These are phyloP conservation scores for Ophion ellenae DNA, from an alignment of 2,888 invertebrate genomes.

Conservation along the genomic window DNA sequence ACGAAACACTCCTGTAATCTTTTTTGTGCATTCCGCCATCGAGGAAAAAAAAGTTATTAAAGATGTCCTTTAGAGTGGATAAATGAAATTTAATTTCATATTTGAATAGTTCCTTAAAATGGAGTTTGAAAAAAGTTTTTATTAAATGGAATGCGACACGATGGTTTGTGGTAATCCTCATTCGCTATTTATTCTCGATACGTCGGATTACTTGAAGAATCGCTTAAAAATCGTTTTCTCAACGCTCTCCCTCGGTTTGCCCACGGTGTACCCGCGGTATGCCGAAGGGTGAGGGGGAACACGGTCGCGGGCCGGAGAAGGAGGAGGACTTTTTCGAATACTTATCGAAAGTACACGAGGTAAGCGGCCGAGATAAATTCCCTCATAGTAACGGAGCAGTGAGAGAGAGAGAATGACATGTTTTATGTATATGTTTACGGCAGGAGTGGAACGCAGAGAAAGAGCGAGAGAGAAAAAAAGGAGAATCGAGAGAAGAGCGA, in stretches of 20 bases:
- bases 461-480: no score
- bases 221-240: no score
- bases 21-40: no score
- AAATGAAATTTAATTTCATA: conserved; percentile 22
- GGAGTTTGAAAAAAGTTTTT: no score
- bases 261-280: neutral
- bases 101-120: neutral
- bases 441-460: no score
- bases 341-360: conserved; percentile 54
- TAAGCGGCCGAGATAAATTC: conserved; percentile 52
- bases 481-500: conserved; percentile 38
- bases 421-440: no score
- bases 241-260: neutral
- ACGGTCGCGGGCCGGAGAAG: neutral
- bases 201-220: no score
- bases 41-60: neutral
- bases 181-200: no score
- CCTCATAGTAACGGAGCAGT: conserved; percentile 29
- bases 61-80: neutral
- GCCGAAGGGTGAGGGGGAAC: neutral
- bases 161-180: no score
- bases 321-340: conserved; percentile 39
- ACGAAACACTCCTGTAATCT: no score
- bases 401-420: conserved; percentile 5
- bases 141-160: no score